Percentiles rank a stretch among this genome's conserved stretches.
Conservation (phyloP, 2,113 vertebrate species). For the Callocephalon fimbriatum region DNA sequence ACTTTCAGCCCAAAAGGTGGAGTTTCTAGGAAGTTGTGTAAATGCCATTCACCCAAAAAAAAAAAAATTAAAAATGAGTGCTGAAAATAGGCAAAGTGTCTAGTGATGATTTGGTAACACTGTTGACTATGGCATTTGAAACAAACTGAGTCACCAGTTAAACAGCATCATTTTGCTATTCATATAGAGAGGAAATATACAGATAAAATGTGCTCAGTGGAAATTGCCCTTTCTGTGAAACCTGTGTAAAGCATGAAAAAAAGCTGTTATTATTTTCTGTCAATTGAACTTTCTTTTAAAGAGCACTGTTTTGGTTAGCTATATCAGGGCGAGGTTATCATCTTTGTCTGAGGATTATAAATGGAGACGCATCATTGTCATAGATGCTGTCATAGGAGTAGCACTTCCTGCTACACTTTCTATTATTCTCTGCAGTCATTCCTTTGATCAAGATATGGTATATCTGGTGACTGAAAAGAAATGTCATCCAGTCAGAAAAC, state of each 20-base stretch:
- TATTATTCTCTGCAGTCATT: background rate
- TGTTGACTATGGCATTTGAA: background rate
- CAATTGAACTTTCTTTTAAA: background rate
- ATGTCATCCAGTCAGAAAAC: background rate
- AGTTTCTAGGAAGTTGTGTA: no score
- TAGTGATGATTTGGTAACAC: no score
- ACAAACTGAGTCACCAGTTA: background rate
- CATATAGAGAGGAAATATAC: background rate
- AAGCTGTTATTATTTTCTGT: background rate
- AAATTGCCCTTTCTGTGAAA: background rate
- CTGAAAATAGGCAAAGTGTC: no score
- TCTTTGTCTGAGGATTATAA: background rate
- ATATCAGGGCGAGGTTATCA: background rate
- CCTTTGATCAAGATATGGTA: background rate
- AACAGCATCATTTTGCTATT: background rate
- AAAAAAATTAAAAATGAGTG: no score
- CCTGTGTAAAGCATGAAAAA: background rate
- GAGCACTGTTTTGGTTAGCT: background rate
- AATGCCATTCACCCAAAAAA: no score
- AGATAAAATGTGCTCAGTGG: background rate
- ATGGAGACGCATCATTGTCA: background rate
- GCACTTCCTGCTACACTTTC: background rate
- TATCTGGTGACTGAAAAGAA: background rate
- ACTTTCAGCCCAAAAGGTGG: no score
- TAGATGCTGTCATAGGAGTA: background rate